phyloP scores from a whole-genome alignment of 2,797 vertebrate genomes.

The Karalla daura region DNA sequence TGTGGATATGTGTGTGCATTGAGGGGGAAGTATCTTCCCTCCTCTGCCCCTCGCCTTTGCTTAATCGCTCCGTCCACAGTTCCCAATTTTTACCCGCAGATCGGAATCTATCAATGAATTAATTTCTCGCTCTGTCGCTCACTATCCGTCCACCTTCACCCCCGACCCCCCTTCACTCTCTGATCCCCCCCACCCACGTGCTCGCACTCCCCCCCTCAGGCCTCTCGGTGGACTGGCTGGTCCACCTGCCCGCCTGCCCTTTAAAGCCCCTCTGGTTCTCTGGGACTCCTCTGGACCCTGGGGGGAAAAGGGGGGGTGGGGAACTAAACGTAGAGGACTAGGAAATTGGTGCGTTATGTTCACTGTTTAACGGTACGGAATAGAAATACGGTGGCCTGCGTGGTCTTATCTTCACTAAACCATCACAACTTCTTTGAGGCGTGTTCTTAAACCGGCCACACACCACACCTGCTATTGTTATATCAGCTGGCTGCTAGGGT shows the following conservation, averaged over 20 bases:
- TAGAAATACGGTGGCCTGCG: background rate
- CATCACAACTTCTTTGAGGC: background rate
- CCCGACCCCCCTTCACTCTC: background rate
- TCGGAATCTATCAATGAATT: conserved; percentile 77
- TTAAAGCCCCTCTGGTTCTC: conserved; percentile 50
- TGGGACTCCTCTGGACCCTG: conserved; percentile 23
- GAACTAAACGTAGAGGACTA: too few relatives aligned
- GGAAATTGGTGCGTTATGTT: conserved; percentile 43
- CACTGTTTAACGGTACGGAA: conserved; percentile 35
- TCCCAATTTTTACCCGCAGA: conserved; percentile 53
- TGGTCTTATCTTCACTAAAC: background rate
- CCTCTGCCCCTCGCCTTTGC: conserved; percentile 12
- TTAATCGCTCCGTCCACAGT: conserved; percentile 69
- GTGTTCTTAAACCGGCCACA: background rate
- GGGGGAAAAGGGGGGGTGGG: background rate
- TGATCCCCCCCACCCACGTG: background rate
- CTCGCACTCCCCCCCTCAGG: conserved; percentile 10
- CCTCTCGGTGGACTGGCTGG: conserved; percentile 27
- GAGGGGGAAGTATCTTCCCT: background rate
- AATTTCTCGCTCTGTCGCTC: conserved; percentile 70
- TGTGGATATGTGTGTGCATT: conserved; percentile 11
- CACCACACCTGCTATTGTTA: too few relatives aligned
- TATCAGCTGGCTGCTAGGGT: too few relatives aligned
- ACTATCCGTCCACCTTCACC: conserved; percentile 41
- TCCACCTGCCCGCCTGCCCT: conserved; percentile 50